phyloP scores from a whole-genome alignment of 2,888 invertebrate genomes.

The Prosapia bicincta region DNA sequence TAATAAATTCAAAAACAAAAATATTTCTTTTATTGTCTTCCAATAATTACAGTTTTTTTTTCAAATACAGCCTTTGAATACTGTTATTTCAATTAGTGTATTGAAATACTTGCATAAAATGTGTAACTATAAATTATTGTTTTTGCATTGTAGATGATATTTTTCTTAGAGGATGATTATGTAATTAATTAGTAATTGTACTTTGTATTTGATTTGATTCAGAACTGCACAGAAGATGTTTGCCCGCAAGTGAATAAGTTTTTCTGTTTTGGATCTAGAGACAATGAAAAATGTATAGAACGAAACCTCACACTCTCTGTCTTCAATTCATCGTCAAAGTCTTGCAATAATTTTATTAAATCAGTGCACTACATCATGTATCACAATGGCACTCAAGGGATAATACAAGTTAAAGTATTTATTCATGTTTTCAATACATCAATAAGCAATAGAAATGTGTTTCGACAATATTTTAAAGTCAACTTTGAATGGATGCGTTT shows the following conservation, averaged over 20 bases:
- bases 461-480: slow-evolving; percentile 43
- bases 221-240: slow-evolving; percentile 33
- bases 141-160: too few relatives aligned
- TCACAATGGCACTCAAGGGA: slow-evolving; percentile 52
- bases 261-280: slow-evolving; percentile 16
- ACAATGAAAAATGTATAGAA: slow-evolving; percentile 18
- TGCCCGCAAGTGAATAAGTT: slow-evolving; percentile 24
- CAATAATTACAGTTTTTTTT: too few relatives aligned
- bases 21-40: too few relatives aligned
- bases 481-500: slow-evolving; percentile 41
- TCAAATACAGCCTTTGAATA: too few relatives aligned
- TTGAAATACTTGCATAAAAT: too few relatives aligned
- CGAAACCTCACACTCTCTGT: slow-evolving; percentile 7
- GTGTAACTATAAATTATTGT: too few relatives aligned
- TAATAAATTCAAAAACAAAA: too few relatives aligned
- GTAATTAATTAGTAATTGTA: too few relatives aligned
- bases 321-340: slow-evolving; percentile 7
- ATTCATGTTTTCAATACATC: slow-evolving; percentile 46
- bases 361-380: slow-evolving; percentile 45
- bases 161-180: too few relatives aligned
- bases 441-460: slow-evolving; percentile 25
- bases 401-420: slow-evolving; percentile 46
- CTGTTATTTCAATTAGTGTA: too few relatives aligned
- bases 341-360: slow-evolving; percentile 47
- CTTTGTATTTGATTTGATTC: slow-evolving; percentile 4